Evolutionary conservation across 1,140 invertebrate genomes (phyloP).

Genomic region (Zaprionus taronus): DNA sequence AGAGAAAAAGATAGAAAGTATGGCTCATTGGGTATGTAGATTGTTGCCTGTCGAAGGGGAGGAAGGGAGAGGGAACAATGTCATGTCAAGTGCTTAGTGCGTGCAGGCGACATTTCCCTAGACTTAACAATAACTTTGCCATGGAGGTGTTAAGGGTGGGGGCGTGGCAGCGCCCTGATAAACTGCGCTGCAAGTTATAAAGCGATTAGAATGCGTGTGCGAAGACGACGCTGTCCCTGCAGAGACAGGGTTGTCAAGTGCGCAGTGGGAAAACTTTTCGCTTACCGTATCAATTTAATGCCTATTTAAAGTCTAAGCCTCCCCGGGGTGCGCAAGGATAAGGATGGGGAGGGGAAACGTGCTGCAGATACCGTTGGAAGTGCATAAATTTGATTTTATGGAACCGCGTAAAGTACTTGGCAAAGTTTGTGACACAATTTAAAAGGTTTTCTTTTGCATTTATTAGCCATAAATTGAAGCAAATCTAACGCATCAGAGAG

Average conservation of each 20-base stretch:
- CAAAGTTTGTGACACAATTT: slow-evolving; percentile 51
- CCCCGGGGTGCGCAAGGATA: slow-evolving; percentile 41
- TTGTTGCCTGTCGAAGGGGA: background rate
- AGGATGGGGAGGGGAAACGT: background rate
- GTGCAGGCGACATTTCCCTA: slow-evolving; percentile 44
- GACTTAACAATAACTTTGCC: slow-evolving; percentile 70
- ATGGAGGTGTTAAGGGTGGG: slow-evolving; percentile 11
- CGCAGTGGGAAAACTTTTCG: slow-evolving; percentile 43
- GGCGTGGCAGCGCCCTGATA: slow-evolving; percentile 52
- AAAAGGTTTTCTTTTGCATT: slow-evolving; percentile 24
- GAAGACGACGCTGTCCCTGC: slow-evolving; percentile 21
- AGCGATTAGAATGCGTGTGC: slow-evolving; percentile 73
- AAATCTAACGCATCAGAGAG: background rate
- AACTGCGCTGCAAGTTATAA: slow-evolving; percentile 81
- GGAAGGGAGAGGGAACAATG: slow-evolving; percentile 6
- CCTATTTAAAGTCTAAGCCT: slow-evolving; percentile 66
- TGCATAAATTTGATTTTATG: slow-evolving; percentile 79
- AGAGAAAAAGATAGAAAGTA: slow-evolving; percentile 2
- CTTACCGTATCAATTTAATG: slow-evolving; percentile 75
- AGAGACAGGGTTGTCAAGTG: slow-evolving; percentile 27
- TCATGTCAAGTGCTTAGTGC: slow-evolving; percentile 71
- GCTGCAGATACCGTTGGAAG: slow-evolving; percentile 28
- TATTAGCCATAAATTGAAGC: slow-evolving; percentile 46
- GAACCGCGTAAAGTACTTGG: slow-evolving; percentile 50
- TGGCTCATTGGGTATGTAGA: slow-evolving; percentile 21